phyloP scores from a whole-genome alignment of 2,888 invertebrate genomes.

The Cremastinae sp. region DNA sequence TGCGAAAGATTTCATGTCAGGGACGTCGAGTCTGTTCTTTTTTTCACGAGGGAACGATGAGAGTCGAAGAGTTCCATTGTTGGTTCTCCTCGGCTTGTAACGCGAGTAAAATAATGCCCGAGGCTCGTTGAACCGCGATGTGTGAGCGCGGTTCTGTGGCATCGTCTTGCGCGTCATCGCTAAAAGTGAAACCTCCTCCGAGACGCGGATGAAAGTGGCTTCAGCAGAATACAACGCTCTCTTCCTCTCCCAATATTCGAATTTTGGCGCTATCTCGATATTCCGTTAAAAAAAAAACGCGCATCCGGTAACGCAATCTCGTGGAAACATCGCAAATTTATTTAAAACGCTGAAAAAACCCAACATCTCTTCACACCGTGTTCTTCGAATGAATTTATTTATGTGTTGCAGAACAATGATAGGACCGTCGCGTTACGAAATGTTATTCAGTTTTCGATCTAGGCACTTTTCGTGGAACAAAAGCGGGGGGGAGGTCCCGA shows the following conservation, averaged over 20 bases:
- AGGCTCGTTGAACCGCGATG: not conserved
- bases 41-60: not conserved
- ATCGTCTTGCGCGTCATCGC: constrained; percentile 62
- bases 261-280: not conserved
- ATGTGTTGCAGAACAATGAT: not conserved
- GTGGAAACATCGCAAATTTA: too few species aligned
- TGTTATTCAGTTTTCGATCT: not conserved
- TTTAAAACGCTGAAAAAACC: too few species aligned
- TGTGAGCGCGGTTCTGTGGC: constrained; percentile 7
- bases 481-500: constrained; percentile 2
- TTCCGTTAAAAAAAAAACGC: too few species aligned
- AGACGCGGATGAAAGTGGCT: constrained; percentile 70
- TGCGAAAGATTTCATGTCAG: constrained; percentile 15
- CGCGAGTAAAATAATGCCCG: not conserved
- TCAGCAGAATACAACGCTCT: constrained; percentile 52
- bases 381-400: too few species aligned
- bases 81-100: not conserved
- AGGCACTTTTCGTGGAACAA: constrained; percentile 34
- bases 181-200: constrained; percentile 73
- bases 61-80: constrained; percentile 11
- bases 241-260: not conserved
- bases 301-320: too few species aligned
- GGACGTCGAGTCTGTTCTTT: not conserved
- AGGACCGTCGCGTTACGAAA: too few species aligned
- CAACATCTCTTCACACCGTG: too few species aligned